These are phyloP conservation scores for Oreamnos americanus DNA, from an alignment of 2,113 vertebrate species.

Conservation along the genomic window DNA sequence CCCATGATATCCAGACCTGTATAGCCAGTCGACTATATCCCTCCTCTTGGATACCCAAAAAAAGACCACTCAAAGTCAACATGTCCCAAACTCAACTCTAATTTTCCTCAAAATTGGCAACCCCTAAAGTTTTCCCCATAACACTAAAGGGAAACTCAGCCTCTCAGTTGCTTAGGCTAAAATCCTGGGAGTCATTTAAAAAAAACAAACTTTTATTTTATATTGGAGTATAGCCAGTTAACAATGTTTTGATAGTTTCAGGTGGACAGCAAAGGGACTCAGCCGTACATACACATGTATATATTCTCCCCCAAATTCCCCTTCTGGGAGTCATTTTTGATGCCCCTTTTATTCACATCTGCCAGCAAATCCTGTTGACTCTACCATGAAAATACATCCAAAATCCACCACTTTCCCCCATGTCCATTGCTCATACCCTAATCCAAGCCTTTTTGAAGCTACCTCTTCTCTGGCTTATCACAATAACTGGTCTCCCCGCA, in stretches of 20 bases:
- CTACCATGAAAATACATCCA: background rate
- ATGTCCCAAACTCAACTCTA: background rate
- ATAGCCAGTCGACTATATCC: background rate
- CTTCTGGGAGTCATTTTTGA: background rate
- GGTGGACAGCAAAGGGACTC: background rate
- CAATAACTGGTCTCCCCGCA: background rate
- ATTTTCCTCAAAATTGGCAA: background rate
- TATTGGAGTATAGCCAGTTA: background rate
- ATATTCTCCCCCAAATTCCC: background rate
- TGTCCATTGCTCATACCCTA: background rate
- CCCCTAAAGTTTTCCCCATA: background rate
- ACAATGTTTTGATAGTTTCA: background rate
- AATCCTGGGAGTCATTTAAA: background rate
- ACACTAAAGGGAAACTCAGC: background rate
- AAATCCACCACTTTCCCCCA: background rate
- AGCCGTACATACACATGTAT: background rate
- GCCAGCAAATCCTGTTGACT: background rate
- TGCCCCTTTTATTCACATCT: background rate
- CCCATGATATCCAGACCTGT: background rate
- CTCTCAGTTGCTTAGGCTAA: background rate
- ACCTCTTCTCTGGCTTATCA: background rate
- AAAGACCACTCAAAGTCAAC: background rate
- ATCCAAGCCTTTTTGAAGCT: background rate
- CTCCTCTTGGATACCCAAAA: background rate
- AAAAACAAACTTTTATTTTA: background rate